Percentiles rank a stretch among this genome's conserved stretches.
phyloP scores from a whole-genome alignment of 1,140 invertebrate genomes.

The Procambarus virginalis region DNA sequence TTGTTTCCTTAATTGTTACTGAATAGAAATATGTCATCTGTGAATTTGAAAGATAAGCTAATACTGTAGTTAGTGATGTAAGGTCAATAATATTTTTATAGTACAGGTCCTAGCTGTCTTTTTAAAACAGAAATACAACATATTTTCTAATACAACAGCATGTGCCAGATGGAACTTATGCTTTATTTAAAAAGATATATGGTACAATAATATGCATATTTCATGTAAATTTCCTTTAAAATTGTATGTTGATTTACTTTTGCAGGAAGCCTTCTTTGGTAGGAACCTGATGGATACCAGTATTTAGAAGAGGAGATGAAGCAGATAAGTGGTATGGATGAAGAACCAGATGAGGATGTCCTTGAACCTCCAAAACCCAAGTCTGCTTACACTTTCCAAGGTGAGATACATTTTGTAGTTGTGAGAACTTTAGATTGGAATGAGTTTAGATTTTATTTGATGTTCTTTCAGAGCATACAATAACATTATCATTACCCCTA shows the following conservation, averaged over 20 bases:
- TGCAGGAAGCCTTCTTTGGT: slow-evolving; percentile 95
- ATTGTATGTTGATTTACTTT: slow-evolving; percentile 22
- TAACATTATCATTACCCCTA: too few relatives aligned
- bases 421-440: neutral
- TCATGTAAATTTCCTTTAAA: too few relatives aligned
- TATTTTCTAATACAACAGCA: too few relatives aligned
- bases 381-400: slow-evolving; percentile 78
- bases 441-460: neutral
- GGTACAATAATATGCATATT: too few relatives aligned
- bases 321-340: slow-evolving; percentile 64
- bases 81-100: too few relatives aligned
- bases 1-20: neutral
- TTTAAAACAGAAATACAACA: too few relatives aligned
- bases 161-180: too few relatives aligned
- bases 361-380: slow-evolving; percentile 75
- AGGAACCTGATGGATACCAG: slow-evolving; percentile 85
- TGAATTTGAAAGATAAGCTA: too few relatives aligned
- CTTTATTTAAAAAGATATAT: too few relatives aligned
- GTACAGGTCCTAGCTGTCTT: too few relatives aligned
- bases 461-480: neutral
- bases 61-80: too few relatives aligned
- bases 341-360: slow-evolving; percentile 75
- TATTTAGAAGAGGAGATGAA: slow-evolving; percentile 70
- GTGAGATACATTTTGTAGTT: slow-evolving; percentile 66
- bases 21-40: too few relatives aligned